Conservation (phyloP, 2,113 vertebrate species). For the Ahaetulla prasina region DNA sequence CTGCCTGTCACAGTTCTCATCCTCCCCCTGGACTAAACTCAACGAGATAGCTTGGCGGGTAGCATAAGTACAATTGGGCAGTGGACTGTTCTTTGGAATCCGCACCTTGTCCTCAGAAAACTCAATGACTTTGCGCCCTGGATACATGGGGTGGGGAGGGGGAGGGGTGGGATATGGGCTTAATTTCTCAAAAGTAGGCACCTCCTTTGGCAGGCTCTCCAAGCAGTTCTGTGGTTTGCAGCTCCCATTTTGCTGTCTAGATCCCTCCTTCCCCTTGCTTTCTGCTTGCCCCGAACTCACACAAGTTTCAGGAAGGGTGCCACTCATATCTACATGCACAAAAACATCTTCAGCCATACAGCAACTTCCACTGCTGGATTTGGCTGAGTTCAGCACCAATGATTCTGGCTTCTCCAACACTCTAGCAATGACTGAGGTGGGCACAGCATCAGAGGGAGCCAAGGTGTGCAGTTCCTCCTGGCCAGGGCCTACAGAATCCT, state of each 20-base stretch:
- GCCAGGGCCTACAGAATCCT: conserved; percentile 66
- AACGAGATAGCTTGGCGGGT: conserved; percentile 96
- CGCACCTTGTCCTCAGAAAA: conserved; percentile 96
- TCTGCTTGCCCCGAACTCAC: conserved; percentile 35
- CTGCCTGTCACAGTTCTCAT: conserved; percentile 66
- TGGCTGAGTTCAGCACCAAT: conserved; percentile 89
- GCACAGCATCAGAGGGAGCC: conserved; percentile 86
- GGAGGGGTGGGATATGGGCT: conserved; percentile 86
- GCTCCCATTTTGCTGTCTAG: conserved; percentile 76
- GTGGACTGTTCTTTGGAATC: conserved; percentile 92
- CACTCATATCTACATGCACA: conserved; percentile 97
- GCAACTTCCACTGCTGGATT: conserved; percentile 82
- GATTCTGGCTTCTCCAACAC: conserved; percentile 97
- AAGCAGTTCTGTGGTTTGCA: conserved; percentile 71
- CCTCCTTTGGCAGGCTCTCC: conserved; percentile 69
- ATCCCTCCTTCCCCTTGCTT: conserved; percentile 24
- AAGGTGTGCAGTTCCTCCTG: conserved; percentile 68
- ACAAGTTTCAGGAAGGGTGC: conserved; percentile 49
- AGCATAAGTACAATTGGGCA: conserved; percentile 96
- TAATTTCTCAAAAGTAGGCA: conserved; percentile 85
- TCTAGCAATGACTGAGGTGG: conserved; percentile 90
- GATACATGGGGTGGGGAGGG: conserved; percentile 81
- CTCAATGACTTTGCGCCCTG: conserved; percentile 93
- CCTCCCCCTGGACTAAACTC: conserved; percentile 85
- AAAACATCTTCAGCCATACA: conserved; percentile 93